Conservation (phyloP, 2,888 invertebrate genomes). For the Yponomeuta cagnagella region DNA sequence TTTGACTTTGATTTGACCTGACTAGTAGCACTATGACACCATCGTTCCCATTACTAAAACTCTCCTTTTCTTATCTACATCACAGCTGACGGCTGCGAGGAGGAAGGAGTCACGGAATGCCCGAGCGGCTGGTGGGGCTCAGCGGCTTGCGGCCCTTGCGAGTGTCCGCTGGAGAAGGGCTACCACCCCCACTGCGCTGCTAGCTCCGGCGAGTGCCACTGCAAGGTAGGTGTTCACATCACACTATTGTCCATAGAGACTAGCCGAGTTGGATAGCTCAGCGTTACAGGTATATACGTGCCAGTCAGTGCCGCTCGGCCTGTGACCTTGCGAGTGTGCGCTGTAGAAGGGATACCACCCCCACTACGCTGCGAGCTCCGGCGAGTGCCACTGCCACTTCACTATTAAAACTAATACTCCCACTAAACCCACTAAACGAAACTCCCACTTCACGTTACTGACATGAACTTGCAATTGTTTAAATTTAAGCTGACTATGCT, state of each 20-base stretch:
- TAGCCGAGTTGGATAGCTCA: too few relatives aligned
- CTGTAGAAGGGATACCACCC: slow-evolving; percentile 89
- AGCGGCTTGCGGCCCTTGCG: slow-evolving; percentile 95
- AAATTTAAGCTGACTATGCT: too few relatives aligned
- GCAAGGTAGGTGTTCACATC: slow-evolving; percentile 77
- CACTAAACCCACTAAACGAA: slow-evolving; percentile 64
- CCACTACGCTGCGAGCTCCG: slow-evolving; percentile 91
- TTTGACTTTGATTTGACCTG: too few relatives aligned
- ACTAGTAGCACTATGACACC: too few relatives aligned
- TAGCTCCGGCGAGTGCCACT: slow-evolving; percentile 90
- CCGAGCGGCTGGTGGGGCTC: slow-evolving; percentile 97
- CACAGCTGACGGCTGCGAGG: slow-evolving; percentile 80
- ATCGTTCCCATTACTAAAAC: too few relatives aligned
- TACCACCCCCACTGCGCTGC: slow-evolving; percentile 95
- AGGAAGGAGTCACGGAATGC: slow-evolving; percentile 82
- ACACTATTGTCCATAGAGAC: too few relatives aligned
- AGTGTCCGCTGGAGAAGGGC: slow-evolving; percentile 87
- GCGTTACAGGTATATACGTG: too few relatives aligned
- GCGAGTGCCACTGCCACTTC: slow-evolving; percentile 69
- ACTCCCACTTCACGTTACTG: too few relatives aligned
- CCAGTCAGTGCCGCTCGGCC: slow-evolving; percentile 82
- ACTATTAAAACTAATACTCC: slow-evolving; percentile 70
- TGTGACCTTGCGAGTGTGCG: slow-evolving; percentile 86
- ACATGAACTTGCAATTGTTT: too few relatives aligned
- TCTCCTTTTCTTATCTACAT: neutral